A percentile compares a stretch with the other conserved stretches of the same genome.
phyloP scores from a whole-genome alignment of 2,797 vertebrate species.

The Chelidonichthys spinosus region DNA sequence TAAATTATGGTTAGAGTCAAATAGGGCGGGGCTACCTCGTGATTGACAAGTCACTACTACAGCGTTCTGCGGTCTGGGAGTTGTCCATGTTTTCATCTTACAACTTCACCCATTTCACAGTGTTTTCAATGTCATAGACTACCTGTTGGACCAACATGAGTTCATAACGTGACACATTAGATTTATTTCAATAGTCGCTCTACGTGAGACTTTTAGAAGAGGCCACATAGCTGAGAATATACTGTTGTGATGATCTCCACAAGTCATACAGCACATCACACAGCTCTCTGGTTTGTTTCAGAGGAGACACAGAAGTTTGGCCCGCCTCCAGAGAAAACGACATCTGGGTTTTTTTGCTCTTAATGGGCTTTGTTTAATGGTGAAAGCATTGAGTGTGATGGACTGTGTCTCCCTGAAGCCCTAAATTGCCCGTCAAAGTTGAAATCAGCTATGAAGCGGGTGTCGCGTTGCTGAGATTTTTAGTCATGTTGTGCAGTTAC shows the following conservation, averaged over 20 bases:
- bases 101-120: too few relatives aligned
- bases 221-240: constrained; percentile 16
- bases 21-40: too few relatives aligned
- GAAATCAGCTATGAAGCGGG: constrained; percentile 17
- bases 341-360: constrained; percentile 66
- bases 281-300: constrained; percentile 55
- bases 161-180: too few relatives aligned
- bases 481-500: background rate
- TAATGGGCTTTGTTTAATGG: constrained; percentile 42
- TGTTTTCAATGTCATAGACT: too few relatives aligned
- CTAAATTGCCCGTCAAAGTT: constrained; percentile 23
- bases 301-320: constrained; percentile 57
- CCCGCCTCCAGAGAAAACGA: constrained; percentile 54
- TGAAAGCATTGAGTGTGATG: constrained; percentile 43
- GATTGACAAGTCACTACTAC: too few relatives aligned
- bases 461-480: background rate
- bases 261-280: constrained; percentile 34
- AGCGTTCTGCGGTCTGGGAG: too few relatives aligned
- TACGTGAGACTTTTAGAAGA: constrained; percentile 10
- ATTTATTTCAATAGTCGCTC: background rate
- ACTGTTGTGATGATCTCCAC: constrained; percentile 27
- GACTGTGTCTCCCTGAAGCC: constrained; percentile 35
- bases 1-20: too few relatives aligned
- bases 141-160: too few relatives aligned
- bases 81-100: too few relatives aligned